These are phyloP conservation scores for Seriola quinqueradiata DNA, from an alignment of 2,113 vertebrate genomes.

Conservation along the genomic window DNA sequence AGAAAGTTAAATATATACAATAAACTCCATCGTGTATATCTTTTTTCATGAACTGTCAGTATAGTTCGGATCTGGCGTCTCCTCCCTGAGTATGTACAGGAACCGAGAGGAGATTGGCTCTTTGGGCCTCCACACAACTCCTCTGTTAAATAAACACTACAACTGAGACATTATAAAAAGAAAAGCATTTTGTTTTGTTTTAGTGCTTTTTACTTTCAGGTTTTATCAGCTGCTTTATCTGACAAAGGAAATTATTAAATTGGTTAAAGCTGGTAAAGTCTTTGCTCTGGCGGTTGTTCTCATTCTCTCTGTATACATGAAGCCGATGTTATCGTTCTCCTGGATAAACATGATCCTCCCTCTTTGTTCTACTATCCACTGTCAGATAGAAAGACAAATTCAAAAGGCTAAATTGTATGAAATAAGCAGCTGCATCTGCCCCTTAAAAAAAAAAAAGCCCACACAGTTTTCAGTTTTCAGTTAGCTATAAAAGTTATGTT, in stretches of 20 bases:
- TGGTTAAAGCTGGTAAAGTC: slow-evolving; percentile 39
- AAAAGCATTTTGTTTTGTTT: not conserved
- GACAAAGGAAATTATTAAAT: slow-evolving; percentile 41
- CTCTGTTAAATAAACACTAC: slow-evolving; percentile 8
- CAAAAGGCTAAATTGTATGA: not conserved
- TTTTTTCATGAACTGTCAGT: slow-evolving; percentile 39
- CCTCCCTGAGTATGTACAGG: slow-evolving; percentile 3
- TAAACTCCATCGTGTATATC: slow-evolving; percentile 31
- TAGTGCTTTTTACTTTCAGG: slow-evolving; percentile 4
- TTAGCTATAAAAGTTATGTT: not conserved
- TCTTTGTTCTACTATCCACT: not conserved
- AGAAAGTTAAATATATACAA: slow-evolving; percentile 29
- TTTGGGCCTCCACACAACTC: not conserved
- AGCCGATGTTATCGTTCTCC: slow-evolving; percentile 13
- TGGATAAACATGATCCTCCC: slow-evolving; percentile 2
- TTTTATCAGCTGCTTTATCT: slow-evolving; percentile 37
- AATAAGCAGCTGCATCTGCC: not conserved
- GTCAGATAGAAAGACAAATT: not conserved
- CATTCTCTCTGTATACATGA: not conserved
- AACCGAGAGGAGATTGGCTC: not conserved
- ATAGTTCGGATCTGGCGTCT: not conserved
- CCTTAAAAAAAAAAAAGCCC: not conserved
- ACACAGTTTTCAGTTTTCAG: not conserved
- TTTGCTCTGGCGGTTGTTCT: slow-evolving; percentile 27
- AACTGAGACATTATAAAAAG: slow-evolving; percentile 5